Percentiles rank a stretch among this genome's conserved stretches.
Evolutionary conservation across 2,888 invertebrate species (phyloP).

Genomic region (Podotricha telesiphe): DNA sequence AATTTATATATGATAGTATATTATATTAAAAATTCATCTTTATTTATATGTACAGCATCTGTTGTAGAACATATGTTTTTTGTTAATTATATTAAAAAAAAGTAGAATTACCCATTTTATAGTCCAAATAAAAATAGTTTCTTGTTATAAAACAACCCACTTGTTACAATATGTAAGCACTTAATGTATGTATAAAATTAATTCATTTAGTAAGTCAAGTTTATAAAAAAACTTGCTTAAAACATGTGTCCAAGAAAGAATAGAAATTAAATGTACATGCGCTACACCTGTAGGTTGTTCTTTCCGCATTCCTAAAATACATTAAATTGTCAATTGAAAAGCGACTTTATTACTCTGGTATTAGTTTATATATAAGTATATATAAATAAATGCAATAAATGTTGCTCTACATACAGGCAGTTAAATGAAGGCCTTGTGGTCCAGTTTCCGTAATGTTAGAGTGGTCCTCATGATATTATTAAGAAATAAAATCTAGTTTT

Average conservation of each 20-base stretch:
- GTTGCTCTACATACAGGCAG: constrained; percentile 63
- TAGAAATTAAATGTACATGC: constrained; percentile 44
- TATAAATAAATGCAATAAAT: constrained; percentile 40
- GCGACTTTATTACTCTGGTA: constrained; percentile 20
- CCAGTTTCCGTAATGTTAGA: constrained; percentile 70
- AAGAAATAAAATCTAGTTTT: constrained; percentile 13
- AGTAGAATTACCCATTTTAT: neutral
- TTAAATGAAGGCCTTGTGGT: constrained; percentile 72
- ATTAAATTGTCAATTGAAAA: constrained; percentile 34
- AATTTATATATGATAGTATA: too few species aligned
- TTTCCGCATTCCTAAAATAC: constrained; percentile 51
- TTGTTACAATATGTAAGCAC: neutral
- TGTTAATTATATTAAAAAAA: too few species aligned
- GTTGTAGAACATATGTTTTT: too few species aligned
- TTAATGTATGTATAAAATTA: neutral
- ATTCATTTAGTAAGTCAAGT: neutral
- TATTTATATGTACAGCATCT: too few species aligned
- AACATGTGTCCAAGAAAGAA: constrained; percentile 36
- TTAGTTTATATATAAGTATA: constrained; percentile 42
- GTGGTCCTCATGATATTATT: constrained; percentile 49
- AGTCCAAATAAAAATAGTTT: neutral
- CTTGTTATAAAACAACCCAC: neutral
- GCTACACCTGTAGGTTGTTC: constrained; percentile 40
- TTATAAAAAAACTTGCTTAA: constrained; percentile 15
- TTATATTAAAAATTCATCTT: too few species aligned